Evolutionary conservation across 2,888 invertebrate species (phyloP).

Genomic region (Dichetophora obliterata): DNA sequence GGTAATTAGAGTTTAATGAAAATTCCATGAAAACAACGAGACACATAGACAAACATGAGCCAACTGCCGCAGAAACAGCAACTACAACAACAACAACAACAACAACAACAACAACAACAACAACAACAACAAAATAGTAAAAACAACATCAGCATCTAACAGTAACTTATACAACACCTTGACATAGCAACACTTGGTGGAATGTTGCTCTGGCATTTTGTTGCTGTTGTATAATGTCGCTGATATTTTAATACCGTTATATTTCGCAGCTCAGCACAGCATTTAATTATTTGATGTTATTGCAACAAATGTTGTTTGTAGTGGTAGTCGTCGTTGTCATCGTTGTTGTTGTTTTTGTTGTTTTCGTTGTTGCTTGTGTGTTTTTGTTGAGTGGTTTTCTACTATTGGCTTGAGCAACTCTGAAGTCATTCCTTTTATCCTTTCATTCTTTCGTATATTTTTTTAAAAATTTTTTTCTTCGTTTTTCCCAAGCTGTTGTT

Average conservation of each 20-base stretch:
- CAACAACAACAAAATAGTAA: too few relatives aligned
- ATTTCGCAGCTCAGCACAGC: constrained; percentile 20
- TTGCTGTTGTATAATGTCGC: constrained; percentile 10
- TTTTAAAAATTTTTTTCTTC: neutral
- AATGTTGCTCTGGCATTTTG: neutral
- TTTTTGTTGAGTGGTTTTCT: constrained; percentile 26
- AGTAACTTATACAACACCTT: constrained; percentile 20
- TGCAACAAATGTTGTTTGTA: neutral
- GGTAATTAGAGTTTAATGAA: constrained; percentile 53
- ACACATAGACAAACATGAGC: neutral
- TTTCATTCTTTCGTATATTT: neutral
- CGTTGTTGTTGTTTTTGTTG: neutral
- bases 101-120: neutral
- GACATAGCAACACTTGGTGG: constrained; percentile 5
- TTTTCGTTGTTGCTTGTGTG: neutral
- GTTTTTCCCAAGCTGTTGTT: neutral
- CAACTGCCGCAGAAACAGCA: neutral
- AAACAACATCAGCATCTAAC: neutral
- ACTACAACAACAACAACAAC: neutral
- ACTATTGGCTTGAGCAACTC: neutral
- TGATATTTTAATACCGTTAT: constrained; percentile 31
- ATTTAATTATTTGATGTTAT: constrained; percentile 30
- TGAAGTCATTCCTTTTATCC: neutral
- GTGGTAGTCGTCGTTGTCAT: neutral
- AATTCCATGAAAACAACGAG: constrained; percentile 38